These are phyloP conservation scores for Palythoa caribaeorum DNA, from an alignment of 92 coral and sea anemone species.

Conservation along the genomic window DNA sequence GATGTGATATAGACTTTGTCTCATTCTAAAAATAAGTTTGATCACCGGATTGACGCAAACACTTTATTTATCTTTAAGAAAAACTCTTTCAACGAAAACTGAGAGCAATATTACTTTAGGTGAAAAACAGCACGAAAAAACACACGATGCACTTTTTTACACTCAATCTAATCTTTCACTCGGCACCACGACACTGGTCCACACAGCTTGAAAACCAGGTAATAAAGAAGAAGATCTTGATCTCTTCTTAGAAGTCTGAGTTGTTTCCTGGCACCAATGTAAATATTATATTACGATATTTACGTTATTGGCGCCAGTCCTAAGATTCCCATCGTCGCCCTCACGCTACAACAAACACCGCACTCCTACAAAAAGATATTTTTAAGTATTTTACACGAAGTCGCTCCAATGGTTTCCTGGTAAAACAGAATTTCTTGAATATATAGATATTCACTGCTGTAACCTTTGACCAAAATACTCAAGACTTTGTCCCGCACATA, in stretches of 20 bases:
- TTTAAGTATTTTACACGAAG: too few species aligned
- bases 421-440: not conserved
- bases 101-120: not conserved
- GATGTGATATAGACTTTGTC: not conserved
- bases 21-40: not conserved
- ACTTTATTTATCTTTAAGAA: not conserved
- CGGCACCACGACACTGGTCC: too few species aligned
- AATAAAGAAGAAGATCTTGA: not conserved
- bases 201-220: not conserved
- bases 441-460: not conserved
- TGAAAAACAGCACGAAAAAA: not conserved
- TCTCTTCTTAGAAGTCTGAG: not conserved
- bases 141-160: not conserved
- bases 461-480: not conserved
- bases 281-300: not conserved
- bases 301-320: not conserved
- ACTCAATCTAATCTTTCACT: not conserved
- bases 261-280: not conserved
- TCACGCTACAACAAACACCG: not conserved
- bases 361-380: not conserved
- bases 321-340: not conserved
- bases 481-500: not conserved
- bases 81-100: not conserved
- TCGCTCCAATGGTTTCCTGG: too few species aligned
- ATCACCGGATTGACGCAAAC: not conserved